These are phyloP conservation scores for Lasius fuliginosus DNA, from an alignment of 2,888 invertebrate genomes.

Conservation along the genomic window DNA sequence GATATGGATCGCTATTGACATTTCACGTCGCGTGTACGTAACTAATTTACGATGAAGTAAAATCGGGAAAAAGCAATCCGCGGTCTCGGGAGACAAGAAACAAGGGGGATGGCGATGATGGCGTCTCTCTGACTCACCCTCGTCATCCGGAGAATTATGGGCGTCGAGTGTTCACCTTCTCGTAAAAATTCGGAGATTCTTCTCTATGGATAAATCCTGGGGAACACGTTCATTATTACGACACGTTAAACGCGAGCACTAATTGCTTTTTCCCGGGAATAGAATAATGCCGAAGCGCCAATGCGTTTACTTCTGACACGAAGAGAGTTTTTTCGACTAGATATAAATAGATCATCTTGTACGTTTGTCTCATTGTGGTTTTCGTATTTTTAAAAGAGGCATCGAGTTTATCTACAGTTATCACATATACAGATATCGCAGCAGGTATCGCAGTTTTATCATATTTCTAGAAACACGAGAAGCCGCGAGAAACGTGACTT, in stretches of 20 bases:
- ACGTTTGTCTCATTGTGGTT: conserved; percentile 5
- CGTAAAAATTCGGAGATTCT: conserved; percentile 64
- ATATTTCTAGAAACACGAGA: conserved; percentile 28
- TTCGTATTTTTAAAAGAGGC: not conserved
- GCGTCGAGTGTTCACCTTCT: conserved; percentile 64
- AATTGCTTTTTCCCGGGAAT: conserved; percentile 35
- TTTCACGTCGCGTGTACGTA: conserved; percentile 47
- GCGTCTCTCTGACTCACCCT: conserved; percentile 72
- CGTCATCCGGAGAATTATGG: conserved; percentile 65
- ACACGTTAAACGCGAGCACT: conserved; percentile 38
- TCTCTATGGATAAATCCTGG: conserved; percentile 28
- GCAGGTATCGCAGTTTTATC: conserved; percentile 14
- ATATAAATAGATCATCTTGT: conserved; percentile 29
- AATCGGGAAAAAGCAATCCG: conserved; percentile 63
- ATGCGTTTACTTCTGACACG: not conserved
- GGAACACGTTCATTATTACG: conserved; percentile 43
- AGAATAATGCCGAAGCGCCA: conserved; percentile 4
- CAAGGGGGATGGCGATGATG: conserved; percentile 61
- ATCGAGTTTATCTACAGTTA: not conserved
- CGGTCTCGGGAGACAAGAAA: conserved; percentile 58
- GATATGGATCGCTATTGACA: conserved; percentile 56
- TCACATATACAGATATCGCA: not conserved
- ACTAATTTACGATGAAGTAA: conserved; percentile 68
- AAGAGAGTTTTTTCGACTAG: not conserved
- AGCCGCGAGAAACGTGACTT: conserved; percentile 15